phyloP scores from a whole-genome alignment of 2,113 vertebrate genomes.

The Corythaeola cristata region DNA sequence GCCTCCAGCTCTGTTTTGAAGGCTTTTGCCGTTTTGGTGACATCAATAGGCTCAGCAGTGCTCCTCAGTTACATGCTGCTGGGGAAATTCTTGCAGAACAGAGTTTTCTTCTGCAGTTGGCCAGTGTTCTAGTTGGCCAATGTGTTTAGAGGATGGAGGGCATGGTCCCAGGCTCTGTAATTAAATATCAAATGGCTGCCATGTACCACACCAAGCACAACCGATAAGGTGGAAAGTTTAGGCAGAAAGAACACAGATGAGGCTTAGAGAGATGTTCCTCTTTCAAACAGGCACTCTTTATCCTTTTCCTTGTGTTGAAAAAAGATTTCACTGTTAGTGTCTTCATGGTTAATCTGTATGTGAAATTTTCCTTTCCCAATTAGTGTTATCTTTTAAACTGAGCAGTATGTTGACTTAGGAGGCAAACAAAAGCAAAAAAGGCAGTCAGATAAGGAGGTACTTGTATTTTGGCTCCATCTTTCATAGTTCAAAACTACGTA shows the following conservation, averaged over 20 bases:
- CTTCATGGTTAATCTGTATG: background rate
- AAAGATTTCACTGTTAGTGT: background rate
- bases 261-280: background rate
- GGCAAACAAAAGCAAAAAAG: background rate
- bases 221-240: rapidly evolving
- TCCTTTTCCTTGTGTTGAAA: background rate
- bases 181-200: background rate
- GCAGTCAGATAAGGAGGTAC: background rate
- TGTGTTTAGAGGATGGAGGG: background rate
- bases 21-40: background rate
- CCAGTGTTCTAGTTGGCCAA: background rate
- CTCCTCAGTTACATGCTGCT: background rate
- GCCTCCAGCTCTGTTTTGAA: background rate
- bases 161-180: background rate
- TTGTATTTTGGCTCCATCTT: background rate
- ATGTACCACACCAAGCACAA: background rate
- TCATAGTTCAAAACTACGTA: background rate
- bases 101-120: background rate
- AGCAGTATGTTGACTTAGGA: background rate
- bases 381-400: background rate
- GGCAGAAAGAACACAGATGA: background rate
- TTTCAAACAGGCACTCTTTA: background rate
- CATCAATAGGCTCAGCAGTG: background rate
- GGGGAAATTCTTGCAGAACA: background rate
- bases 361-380: background rate